These are phyloP conservation scores for Rotaria sp. DNA, from an alignment of 2,888 invertebrate species.

Conservation along the genomic window DNA sequence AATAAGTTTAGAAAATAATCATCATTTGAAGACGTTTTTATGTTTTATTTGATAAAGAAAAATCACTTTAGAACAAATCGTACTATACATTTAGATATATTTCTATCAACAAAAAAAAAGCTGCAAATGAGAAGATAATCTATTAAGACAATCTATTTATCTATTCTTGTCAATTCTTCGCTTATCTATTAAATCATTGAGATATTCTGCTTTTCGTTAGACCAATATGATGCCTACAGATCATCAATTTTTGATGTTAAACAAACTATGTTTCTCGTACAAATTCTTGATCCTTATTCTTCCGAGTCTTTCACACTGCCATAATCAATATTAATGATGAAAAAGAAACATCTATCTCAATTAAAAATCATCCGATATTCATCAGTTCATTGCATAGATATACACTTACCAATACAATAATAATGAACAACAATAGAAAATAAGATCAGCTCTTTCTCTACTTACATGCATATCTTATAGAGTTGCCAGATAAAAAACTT, in stretches of 20 bases:
- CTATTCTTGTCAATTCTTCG: too few species aligned
- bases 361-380: neutral
- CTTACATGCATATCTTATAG: constrained; percentile 46
- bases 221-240: neutral
- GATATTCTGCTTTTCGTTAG: neutral
- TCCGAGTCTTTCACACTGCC: neutral
- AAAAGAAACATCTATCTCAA: neutral
- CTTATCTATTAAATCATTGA: too few species aligned
- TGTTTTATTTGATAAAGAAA: too few species aligned
- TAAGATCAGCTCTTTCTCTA: constrained; percentile 53
- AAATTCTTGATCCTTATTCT: too few species aligned
- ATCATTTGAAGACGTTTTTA: too few species aligned
- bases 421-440: constrained; percentile 50
- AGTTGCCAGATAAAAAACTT: too few species aligned
- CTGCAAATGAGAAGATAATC: too few species aligned
- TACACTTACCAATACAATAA: constrained; percentile 50
- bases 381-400: too few species aligned
- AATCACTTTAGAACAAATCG: too few species aligned
- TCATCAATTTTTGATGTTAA: neutral
- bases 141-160: too few species aligned
- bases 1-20: neutral
- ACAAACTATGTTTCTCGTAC: neutral
- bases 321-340: neutral
- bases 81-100: neutral
- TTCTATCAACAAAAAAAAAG: neutral